These are phyloP conservation scores for Pheosia gnoma DNA, from an alignment of 2,888 invertebrate species.

Conservation along the genomic window DNA sequence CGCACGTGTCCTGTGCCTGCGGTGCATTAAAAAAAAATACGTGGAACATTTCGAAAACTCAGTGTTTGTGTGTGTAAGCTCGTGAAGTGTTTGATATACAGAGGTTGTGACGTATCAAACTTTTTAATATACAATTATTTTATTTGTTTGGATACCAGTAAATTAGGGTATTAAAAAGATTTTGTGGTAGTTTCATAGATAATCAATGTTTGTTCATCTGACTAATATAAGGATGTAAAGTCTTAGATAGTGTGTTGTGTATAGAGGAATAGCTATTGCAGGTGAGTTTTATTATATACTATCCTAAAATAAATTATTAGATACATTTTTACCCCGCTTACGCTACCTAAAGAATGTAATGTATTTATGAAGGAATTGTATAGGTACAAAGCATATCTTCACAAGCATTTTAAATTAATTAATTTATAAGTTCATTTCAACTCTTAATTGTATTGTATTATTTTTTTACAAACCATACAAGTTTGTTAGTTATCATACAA, in stretches of 20 bases:
- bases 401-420: no score
- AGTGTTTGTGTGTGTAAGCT: conserved; percentile 38
- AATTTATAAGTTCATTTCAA: no score
- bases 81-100: conserved; percentile 27
- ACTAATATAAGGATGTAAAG: background rate
- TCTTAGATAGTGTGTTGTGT: background rate
- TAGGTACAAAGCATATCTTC: no score
- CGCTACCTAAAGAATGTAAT: no score
- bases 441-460: no score
- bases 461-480: no score
- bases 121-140: conserved; percentile 11
- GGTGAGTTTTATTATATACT: background rate
- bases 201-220: background rate
- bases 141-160: conserved; percentile 19
- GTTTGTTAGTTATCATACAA: no score
- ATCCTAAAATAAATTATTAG: background rate
- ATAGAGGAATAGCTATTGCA: background rate
- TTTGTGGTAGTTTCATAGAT: background rate
- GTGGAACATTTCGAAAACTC: conserved; percentile 43
- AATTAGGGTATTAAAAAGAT: background rate
- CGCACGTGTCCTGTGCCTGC: conserved; percentile 36
- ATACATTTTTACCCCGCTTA: no score
- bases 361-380: no score
- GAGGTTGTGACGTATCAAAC: conserved; percentile 49
- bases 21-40: conserved; percentile 12